Conservation (phyloP, 2,888 invertebrate species). For the Nephrotoma appendiculata region DNA sequence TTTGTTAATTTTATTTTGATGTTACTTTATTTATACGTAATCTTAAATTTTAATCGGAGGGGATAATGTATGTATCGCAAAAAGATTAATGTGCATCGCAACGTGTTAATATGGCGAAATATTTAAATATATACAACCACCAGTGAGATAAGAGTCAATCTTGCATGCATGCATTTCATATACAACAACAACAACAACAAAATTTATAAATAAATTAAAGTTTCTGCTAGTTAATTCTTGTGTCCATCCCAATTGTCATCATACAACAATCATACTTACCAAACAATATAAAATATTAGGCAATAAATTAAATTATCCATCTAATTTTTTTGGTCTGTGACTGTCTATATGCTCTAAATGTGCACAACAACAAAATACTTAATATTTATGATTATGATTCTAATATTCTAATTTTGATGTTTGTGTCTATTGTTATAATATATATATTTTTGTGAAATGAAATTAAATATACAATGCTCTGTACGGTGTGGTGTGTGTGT, state of each 20-base stretch:
- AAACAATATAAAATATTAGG: background rate
- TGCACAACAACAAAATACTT: background rate
- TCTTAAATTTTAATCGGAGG: background rate
- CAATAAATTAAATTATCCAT: background rate
- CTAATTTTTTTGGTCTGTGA: background rate
- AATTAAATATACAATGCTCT: background rate
- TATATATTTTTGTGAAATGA: background rate
- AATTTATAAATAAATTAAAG: background rate
- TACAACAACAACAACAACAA: background rate
- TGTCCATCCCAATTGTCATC: background rate
- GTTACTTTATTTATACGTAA: background rate
- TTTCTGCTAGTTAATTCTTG: background rate
- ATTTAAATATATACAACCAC: background rate
- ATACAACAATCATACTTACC: background rate
- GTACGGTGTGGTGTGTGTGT: background rate
- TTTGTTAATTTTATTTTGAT: background rate
- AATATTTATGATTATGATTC: background rate
- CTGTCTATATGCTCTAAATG: background rate
- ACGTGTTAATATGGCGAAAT: background rate
- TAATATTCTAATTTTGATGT: background rate
- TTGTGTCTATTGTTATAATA: background rate
- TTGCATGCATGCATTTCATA: background rate
- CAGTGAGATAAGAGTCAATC: background rate
- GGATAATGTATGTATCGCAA: background rate
- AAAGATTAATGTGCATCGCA: background rate